Conservation (phyloP, 2,113 vertebrate species). For the Galbula dea region DNA sequence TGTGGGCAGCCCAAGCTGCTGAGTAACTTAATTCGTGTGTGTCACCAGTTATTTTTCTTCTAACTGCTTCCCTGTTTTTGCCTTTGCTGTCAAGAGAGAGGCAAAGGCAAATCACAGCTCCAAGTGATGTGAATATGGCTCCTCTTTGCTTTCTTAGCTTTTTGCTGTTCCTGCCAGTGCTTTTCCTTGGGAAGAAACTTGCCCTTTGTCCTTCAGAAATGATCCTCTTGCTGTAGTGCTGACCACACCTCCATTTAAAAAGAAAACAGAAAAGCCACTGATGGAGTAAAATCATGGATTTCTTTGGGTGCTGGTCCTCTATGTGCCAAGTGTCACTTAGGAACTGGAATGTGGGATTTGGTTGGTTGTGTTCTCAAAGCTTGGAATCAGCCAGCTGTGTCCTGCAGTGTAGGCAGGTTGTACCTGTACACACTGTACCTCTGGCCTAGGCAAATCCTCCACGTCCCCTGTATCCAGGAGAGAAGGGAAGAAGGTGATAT, state of each 20-base stretch:
- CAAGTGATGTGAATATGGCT: neutral
- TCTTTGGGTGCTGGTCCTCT: neutral
- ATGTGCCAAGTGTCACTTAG: neutral
- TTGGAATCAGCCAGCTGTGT: neutral
- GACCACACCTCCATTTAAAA: neutral
- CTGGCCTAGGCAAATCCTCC: neutral
- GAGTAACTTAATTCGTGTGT: neutral
- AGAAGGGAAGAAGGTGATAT: neutral
- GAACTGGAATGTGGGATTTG: neutral
- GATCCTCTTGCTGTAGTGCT: neutral
- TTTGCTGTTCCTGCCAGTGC: neutral
- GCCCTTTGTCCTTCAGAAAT: neutral
- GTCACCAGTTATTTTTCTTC: neutral
- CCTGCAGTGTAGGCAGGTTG: neutral
- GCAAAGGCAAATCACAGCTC: neutral
- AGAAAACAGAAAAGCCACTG: neutral
- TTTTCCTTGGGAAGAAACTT: neutral
- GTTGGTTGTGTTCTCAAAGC: neutral
- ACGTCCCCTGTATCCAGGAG: neutral
- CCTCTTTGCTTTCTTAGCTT: neutral
- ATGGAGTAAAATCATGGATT: neutral
- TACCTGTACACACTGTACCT: too few species aligned
- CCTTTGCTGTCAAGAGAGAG: neutral
- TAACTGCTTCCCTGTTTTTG: neutral
- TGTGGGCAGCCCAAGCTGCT: neutral